Conservation (phyloP, 2,888 invertebrate species). For the Phengaris alcon region DNA sequence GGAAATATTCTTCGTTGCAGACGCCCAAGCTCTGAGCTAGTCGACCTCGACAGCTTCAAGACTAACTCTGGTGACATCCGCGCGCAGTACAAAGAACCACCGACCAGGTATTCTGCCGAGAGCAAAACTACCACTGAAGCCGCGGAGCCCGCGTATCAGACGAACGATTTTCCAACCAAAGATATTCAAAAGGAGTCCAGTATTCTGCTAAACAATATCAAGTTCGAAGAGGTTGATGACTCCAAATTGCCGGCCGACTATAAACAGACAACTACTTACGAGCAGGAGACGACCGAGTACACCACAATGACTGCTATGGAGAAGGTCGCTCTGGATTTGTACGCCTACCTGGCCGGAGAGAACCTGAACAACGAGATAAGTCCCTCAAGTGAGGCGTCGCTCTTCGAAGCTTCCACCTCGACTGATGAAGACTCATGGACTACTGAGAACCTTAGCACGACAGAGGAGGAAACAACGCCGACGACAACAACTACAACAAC, state of each 20-base stretch:
- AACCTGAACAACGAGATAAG: constrained; percentile 81
- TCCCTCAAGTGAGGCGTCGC: constrained; percentile 56
- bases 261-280: constrained; percentile 63
- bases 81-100: constrained; percentile 73
- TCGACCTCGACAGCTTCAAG: constrained; percentile 90
- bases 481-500: constrained; percentile 74
- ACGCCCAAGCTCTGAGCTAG: constrained; percentile 88
- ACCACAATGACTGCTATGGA: constrained; percentile 86
- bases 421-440: constrained; percentile 60
- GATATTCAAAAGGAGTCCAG: constrained; percentile 63
- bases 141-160: constrained; percentile 62
- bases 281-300: constrained; percentile 79
- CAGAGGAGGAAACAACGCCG: constrained; percentile 74
- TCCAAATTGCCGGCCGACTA: constrained; percentile 67
- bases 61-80: constrained; percentile 82
- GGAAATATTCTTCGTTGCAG: constrained; percentile 55
- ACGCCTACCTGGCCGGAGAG: constrained; percentile 86
- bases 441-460: constrained; percentile 69
- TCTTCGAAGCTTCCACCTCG: constrained; percentile 63
- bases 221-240: constrained; percentile 67
- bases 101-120: constrained; percentile 69
- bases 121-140: constrained; percentile 77
- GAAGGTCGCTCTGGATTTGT: constrained; percentile 89
- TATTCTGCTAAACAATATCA: constrained; percentile 61
- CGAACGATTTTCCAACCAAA: constrained; percentile 56